phyloP scores from a whole-genome alignment of 2,113 vertebrate genomes.

The Microtus pennsylvanicus region DNA sequence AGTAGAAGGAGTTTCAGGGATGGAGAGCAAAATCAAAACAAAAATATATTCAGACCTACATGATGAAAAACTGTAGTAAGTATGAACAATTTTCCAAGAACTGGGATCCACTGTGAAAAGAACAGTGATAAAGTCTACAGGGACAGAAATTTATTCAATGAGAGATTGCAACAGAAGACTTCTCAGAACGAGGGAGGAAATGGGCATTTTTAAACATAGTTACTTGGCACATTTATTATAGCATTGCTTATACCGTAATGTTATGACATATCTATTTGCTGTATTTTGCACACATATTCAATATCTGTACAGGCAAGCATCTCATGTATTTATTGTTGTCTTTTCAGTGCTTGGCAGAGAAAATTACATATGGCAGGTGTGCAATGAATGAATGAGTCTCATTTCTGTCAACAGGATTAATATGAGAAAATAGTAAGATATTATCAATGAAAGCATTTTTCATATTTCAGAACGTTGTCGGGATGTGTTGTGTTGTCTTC shows the following conservation, averaged over 20 bases:
- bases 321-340: slow-evolving; percentile 45
- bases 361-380: slow-evolving; percentile 2
- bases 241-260: background rate
- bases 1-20: background rate
- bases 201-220: background rate
- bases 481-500: background rate
- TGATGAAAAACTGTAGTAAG: background rate
- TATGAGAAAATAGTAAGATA: slow-evolving; percentile 52
- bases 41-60: background rate
- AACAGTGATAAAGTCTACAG: background rate
- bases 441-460: background rate
- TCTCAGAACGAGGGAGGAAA: background rate
- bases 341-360: slow-evolving; percentile 42
- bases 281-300: background rate
- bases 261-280: slow-evolving; percentile 24
- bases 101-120: background rate
- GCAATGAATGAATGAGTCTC: slow-evolving; percentile 39
- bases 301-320: background rate
- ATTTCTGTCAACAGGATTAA: slow-evolving; percentile 31
- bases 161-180: background rate
- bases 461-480: slow-evolving; percentile 36
- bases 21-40: background rate
- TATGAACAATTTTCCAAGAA: background rate
- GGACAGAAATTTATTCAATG: background rate
- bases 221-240: slow-evolving; percentile 49